Evolutionary conservation across 1,140 invertebrate genomes (phyloP), one percentile per base, ranked within the genome.

Genomic region (Aricia agestis): DNA sequence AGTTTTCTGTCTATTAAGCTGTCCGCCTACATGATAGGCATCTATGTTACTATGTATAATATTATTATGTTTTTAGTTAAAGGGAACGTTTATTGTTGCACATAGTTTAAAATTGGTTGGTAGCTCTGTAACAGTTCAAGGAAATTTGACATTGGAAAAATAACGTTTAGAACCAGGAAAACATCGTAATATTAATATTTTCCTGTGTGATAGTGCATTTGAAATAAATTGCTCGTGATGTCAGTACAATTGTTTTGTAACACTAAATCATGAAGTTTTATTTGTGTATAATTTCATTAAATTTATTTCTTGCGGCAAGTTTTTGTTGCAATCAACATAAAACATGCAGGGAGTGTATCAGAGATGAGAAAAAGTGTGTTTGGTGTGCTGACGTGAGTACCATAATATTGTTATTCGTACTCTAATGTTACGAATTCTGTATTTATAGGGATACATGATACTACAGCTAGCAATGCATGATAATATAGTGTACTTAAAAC

Each of bases 331-430:
- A 73, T 19, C 36, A 66, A 10, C 79, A 79, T 10, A 77, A 67
- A 17, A 80, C 72, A 25, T 89, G 87, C 67, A 66, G 77, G 11
- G 77, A 78, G 18, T 89, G 87, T 32, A 84, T 89, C 6, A 73
- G n/a, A 17, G 79, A 86, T 70, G 17, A 75, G 3, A 74, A 66
- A 19, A 19, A 74, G 18, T 89, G 87, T 69, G 76, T 77, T 7
- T 89, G 85, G 85, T 89, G 85, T 71, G 74, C 82, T 18, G 19
- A 41, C 73, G 86, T 89, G 76, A 81, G 71, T 69, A 71, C n/a
- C 18, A 18, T 63, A 25, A 7, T 63, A 10, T 19, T 63, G 17
- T 59, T 59, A 18, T 59, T 13, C n/a, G 6, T 58, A 2, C n/a
- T 6, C 1, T 58, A 58, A 58, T 58, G 2, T 11, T 59, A 19